phyloP scores from a whole-genome alignment of 1,140 invertebrate species.

The Zaprionus africanus region DNA sequence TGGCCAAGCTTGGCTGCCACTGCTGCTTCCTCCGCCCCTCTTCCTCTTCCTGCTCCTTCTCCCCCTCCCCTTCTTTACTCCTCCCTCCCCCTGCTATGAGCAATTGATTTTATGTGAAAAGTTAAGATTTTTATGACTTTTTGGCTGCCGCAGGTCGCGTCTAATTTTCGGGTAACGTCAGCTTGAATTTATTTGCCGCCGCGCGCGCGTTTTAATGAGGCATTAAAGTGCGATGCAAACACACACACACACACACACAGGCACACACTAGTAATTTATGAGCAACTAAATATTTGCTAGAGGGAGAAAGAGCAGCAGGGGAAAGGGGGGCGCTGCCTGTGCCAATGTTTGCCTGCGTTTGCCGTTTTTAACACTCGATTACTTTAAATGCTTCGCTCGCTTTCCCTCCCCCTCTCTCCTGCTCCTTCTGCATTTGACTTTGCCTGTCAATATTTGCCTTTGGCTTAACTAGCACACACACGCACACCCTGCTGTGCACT shows the following conservation, averaged over 20 bases:
- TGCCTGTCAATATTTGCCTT: conserved; percentile 66
- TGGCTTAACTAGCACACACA: conserved; percentile 74
- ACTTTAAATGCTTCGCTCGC: conserved; percentile 70
- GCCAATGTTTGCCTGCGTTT: conserved; percentile 78
- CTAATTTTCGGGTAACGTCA: conserved; percentile 63
- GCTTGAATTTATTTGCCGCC: conserved; percentile 77
- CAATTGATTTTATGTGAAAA: conserved; percentile 83
- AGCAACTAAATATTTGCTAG: conserved; percentile 73
- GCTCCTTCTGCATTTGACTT: conserved; percentile 60
- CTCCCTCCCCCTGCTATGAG: conserved; percentile 42
- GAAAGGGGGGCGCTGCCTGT: conserved; percentile 1
- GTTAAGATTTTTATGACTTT: conserved; percentile 76
- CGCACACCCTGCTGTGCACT: conserved; percentile 22
- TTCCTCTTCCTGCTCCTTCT: neutral
- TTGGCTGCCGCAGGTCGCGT: conserved; percentile 41
- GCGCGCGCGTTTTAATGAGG: conserved; percentile 78
- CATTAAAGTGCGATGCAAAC: conserved; percentile 67
- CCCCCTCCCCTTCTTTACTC: neutral
- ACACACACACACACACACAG: conserved; percentile 18
- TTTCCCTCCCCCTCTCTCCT: neutral
- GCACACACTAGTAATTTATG: conserved; percentile 66
- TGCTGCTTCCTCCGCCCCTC: neutral
- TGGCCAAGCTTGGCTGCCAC: neutral
- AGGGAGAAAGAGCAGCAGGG: neutral
- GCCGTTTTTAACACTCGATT: conserved; percentile 83